Evolutionary conservation across 2,888 invertebrate genomes (phyloP).

Genomic region (Eilema sororculum): DNA sequence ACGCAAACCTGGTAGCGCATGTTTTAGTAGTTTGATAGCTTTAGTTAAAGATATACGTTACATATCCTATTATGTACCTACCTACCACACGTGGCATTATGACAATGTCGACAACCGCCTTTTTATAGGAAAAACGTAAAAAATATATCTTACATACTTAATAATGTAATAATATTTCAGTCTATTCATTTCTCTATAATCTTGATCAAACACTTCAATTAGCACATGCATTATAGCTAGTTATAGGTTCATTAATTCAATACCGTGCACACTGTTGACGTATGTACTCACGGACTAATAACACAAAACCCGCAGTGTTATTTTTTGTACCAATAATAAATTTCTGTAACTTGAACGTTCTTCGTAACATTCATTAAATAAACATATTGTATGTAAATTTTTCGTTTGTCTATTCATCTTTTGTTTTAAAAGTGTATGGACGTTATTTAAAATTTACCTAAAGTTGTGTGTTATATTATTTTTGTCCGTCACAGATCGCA

Average conservation of each 20-base stretch:
- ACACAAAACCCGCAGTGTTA: constrained; percentile 16
- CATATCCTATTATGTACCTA: constrained; percentile 36
- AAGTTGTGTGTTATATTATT: constrained; percentile 25
- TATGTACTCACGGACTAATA: constrained; percentile 23
- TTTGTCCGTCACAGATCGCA: constrained; percentile 90
- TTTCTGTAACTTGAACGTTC: constrained; percentile 15
- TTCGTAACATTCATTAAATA: constrained; percentile 21
- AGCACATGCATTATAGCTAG: constrained; percentile 59
- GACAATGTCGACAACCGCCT: constrained; percentile 4
- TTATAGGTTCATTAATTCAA: constrained; percentile 46
- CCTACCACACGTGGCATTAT: constrained; percentile 37
- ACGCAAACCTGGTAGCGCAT: constrained; percentile 47
- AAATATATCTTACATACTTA: too few species aligned
- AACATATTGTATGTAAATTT: constrained; percentile 32
- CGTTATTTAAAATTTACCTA: constrained; percentile 12
- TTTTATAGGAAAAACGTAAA: constrained; percentile 51
- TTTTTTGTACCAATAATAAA: constrained; percentile 25
- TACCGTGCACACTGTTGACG: constrained; percentile 22
- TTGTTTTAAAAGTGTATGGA: constrained; percentile 18
- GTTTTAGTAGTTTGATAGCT: constrained; percentile 47
- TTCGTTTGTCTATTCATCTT: constrained; percentile 23
- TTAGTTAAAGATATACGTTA: constrained; percentile 42
- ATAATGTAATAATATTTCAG: constrained; percentile 30
- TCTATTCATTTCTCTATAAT: constrained; percentile 46
- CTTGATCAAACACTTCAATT: constrained; percentile 62